Evolutionary conservation across 2,113 vertebrate genomes (phyloP), one percentile per base, ranked within the genome.

Genomic region (Nicator chloris): DNA sequence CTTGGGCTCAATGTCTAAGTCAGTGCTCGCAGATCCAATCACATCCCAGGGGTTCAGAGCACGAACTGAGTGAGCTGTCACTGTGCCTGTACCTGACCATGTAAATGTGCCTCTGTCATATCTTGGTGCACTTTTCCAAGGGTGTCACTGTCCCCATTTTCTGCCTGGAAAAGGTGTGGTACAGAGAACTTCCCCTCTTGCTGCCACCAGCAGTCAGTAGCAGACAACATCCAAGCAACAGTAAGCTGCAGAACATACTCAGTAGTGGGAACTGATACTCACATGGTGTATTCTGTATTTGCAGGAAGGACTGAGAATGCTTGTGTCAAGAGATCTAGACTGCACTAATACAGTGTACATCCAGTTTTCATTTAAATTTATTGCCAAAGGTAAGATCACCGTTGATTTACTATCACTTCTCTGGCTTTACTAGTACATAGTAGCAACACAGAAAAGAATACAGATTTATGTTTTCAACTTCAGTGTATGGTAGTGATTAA

Each of bases 351-450:
- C 98, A 0, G 97, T 99, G 82, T 99, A 99, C 95, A 99, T 99
- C 93, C 99, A 99, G 95, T 99, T 99, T 97, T 99, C 99, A 72
- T 99, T 99, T 87, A 99, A 99, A 96, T 99, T 99, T 97, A 99
- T 99, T 97, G 98, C 99, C 42, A 99, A 99, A 98, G 99, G 99
- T 99, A 97, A 97, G 97, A 64, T 63, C 33, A 65, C 12, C 19
- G 1, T 64, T 93, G 28, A 80, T 61, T 93, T 92, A 22, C 39
- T 53, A 5, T 69, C 30, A 18, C 13, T 88, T 90, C n/a, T 56
- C 31, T 20, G 64, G 31, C 39, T 77, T 63, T 68, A 19, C 47
- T 85, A 9, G 6, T 61, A 40, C 15, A 26, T 20, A 42, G 13
- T 24, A 82, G 13, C 21, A 66, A 37, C 50, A 59, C 24, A 82